Conservation (phyloP, 2,888 invertebrate species). For the Phyto melanocephala region DNA sequence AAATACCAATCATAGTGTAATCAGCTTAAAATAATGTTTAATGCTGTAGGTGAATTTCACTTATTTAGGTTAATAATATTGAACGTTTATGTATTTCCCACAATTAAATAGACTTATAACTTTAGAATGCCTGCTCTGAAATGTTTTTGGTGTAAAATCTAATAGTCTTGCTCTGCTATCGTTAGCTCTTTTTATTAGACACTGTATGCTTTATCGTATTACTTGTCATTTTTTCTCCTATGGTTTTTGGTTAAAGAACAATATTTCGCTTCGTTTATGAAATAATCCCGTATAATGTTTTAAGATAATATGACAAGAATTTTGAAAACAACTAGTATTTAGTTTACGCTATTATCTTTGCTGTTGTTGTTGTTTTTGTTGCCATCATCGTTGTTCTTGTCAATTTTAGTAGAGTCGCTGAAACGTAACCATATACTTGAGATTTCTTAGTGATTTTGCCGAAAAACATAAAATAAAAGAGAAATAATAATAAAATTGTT, state of each 20-base stretch:
- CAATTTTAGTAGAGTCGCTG: conserved; percentile 40
- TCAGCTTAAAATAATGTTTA: no score
- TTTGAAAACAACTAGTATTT: conserved; percentile 27
- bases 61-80: no score
- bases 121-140: no score
- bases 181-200: not conserved
- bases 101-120: no score
- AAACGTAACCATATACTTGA: conserved; percentile 25
- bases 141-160: no score
- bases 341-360: conserved; percentile 21
- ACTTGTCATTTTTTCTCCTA: not conserved
- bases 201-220: not conserved
- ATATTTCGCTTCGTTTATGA: conserved; percentile 30
- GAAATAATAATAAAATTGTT: conserved; percentile 4
- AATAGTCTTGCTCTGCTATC: no score
- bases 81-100: no score
- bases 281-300: conserved; percentile 46
- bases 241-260: conserved; percentile 10
- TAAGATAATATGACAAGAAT: conserved; percentile 30
- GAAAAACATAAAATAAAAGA: not conserved
- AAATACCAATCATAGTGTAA: no score
- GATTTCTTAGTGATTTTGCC: conserved; percentile 24
- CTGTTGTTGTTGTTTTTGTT: not conserved
- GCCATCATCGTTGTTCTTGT: conserved; percentile 36
- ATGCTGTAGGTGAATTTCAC: no score